Conservation (phyloP, 30 jellyfish, hydroid and myxozoan genomes). For the Aurelia sp. region DNA sequence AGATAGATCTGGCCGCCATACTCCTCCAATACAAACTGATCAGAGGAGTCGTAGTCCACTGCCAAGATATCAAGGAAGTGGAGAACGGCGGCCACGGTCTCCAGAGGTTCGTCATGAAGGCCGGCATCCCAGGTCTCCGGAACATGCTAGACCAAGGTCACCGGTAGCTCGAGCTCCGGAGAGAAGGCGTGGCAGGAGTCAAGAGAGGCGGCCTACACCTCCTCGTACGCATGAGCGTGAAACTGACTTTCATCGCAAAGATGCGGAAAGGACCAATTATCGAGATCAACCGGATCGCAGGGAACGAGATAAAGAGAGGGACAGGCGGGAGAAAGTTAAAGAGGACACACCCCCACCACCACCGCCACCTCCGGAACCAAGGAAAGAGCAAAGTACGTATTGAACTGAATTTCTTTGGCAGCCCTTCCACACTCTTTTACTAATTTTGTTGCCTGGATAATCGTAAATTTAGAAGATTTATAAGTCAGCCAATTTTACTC, state of each 20-base stretch:
- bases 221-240: constrained; percentile 81
- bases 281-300: constrained; percentile 72
- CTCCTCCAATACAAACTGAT: constrained; percentile 60
- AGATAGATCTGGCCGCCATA: constrained; percentile 68
- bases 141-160: constrained; percentile 68
- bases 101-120: constrained; percentile 66
- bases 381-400: constrained; percentile 64
- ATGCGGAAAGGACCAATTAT: constrained; percentile 40
- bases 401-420: too few relatives aligned
- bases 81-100: constrained; percentile 55
- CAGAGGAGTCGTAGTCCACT: constrained; percentile 69
- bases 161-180: constrained; percentile 59
- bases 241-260: constrained; percentile 53
- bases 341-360: constrained; percentile 96
- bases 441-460: too few relatives aligned
- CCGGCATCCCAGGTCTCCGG: constrained; percentile 75
- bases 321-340: constrained; percentile 69
- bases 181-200: constrained; percentile 73
- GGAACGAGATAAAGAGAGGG: constrained; percentile 62
- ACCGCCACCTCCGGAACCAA: constrained; percentile 93
- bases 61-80: constrained; percentile 44
- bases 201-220: constrained; percentile 68
- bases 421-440: too few relatives aligned
- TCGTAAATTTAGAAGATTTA: too few relatives aligned
- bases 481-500: too few relatives aligned